Evolutionary conservation across 2,113 vertebrate genomes (phyloP).

Genomic region (Macroglossus sobrinus): DNA sequence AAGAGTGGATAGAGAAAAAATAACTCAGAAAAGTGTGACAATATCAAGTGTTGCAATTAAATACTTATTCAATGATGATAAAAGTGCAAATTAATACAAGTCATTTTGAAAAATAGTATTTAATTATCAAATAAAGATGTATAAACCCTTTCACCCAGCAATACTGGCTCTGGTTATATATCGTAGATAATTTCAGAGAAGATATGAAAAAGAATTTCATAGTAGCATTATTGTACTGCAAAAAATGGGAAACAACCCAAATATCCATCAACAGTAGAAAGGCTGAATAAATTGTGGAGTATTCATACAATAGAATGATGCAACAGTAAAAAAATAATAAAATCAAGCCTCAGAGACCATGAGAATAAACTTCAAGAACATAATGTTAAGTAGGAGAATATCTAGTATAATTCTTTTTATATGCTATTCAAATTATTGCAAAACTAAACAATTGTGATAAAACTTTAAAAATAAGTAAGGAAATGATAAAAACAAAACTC

Average conservation of each 20-base stretch:
- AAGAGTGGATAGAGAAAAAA: background rate
- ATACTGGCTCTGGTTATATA: background rate
- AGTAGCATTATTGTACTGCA: background rate
- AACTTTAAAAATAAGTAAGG: constrained; percentile 24
- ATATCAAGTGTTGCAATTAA: background rate
- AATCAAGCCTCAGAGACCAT: background rate
- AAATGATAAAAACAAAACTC: constrained; percentile 7
- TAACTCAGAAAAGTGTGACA: background rate
- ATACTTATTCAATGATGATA: background rate
- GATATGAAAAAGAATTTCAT: background rate
- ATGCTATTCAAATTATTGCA: background rate
- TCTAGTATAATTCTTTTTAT: background rate
- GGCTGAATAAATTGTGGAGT: background rate
- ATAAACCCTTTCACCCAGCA: background rate
- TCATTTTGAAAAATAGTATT: constrained; percentile 1
- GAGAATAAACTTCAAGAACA: background rate
- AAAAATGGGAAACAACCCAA: background rate
- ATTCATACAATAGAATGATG: background rate
- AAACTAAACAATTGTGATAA: constrained; percentile 5
- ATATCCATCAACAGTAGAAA: background rate
- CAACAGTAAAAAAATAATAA: constrained; percentile 10
- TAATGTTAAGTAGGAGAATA: constrained; percentile 19
- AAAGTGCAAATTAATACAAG: background rate
- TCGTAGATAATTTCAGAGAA: background rate
- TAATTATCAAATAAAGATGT: background rate